These are phyloP conservation scores for Leptopilina drosophilae DNA, from an alignment of 2,888 invertebrate genomes.

Conservation along the genomic window DNA sequence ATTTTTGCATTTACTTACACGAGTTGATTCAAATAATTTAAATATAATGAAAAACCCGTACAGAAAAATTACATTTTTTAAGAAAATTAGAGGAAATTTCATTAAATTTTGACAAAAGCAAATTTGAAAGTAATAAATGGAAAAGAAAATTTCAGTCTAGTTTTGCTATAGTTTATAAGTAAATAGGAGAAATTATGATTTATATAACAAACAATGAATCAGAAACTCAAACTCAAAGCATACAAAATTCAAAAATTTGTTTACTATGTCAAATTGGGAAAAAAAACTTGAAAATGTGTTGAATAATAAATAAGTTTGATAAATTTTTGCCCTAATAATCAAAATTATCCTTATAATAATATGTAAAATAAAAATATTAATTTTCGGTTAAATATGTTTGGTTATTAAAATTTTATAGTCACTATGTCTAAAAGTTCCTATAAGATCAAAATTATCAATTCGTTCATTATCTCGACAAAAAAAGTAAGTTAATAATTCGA, in stretches of 20 bases:
- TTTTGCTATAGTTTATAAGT: no score
- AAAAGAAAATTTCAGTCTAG: no score
- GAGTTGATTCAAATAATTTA: no score
- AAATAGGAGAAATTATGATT: neutral
- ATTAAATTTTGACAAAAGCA: no score
- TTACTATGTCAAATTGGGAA: neutral
- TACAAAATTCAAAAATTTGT: neutral
- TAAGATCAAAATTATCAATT: slow-evolving; percentile 21
- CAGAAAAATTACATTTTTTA: no score
- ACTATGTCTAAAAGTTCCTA: slow-evolving; percentile 37
- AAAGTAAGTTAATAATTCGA: slow-evolving; percentile 8
- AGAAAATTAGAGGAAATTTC: no score
- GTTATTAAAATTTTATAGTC: slow-evolving; percentile 4
- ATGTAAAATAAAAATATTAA: no score
- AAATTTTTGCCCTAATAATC: neutral
- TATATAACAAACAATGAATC: slow-evolving; percentile 6
- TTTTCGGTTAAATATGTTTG: neutral
- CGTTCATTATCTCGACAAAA: neutral
- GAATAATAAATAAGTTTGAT: neutral
- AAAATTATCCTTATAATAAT: slow-evolving; percentile 6
- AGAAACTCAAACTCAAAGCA: neutral
- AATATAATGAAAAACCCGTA: no score
- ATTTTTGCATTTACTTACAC: no score
- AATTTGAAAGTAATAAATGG: no score
- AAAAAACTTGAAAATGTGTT: neutral